These are phyloP conservation scores for Struthio camelus DNA, from an alignment of 2,113 vertebrate species.

Conservation along the genomic window DNA sequence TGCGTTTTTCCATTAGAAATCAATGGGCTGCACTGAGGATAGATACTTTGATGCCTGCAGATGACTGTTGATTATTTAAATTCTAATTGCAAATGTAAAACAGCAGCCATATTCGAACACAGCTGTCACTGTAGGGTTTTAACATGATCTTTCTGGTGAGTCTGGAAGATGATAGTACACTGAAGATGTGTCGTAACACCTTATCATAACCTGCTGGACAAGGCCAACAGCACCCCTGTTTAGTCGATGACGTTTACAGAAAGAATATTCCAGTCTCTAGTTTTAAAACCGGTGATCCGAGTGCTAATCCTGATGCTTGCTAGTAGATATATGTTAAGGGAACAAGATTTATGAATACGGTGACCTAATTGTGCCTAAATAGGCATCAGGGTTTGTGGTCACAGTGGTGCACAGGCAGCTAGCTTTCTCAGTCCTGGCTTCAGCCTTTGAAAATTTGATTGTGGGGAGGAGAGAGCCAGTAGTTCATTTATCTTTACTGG, in stretches of 20 bases:
- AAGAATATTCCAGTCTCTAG: neutral
- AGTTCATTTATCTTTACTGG: neutral
- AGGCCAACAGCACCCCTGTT: neutral
- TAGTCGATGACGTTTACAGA: neutral
- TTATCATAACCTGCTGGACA: neutral
- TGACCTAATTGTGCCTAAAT: neutral
- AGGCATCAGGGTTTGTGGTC: neutral
- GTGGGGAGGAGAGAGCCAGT: neutral
- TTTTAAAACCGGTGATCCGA: neutral
- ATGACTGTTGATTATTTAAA: neutral
- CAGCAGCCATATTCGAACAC: neutral
- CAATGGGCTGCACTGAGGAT: neutral
- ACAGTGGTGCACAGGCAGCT: fast-evolving
- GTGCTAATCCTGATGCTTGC: neutral
- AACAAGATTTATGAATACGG: neutral
- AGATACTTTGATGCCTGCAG: neutral
- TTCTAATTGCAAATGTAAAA: neutral
- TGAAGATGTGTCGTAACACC: neutral
- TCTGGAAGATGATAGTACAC: neutral
- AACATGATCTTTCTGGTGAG: neutral
- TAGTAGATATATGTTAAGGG: neutral
- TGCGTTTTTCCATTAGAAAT: constrained; percentile 3
- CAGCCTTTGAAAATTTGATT: neutral
- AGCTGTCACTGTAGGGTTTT: neutral
- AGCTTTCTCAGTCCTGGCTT: neutral